Base-by-base conservation (phyloP, 2,113 vertebrate genomes). In the Lota lota region DNA sequence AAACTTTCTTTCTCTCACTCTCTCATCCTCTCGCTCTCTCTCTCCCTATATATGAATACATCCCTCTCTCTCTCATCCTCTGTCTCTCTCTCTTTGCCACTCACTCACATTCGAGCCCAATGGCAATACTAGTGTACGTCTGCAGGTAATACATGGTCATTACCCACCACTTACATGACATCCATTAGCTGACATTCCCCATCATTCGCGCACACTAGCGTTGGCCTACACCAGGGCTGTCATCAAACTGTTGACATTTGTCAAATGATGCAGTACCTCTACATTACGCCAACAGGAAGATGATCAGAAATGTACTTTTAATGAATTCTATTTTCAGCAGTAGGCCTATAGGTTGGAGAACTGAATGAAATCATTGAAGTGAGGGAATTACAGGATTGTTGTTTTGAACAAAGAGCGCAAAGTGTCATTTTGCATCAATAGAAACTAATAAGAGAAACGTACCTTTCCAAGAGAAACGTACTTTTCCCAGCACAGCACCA, bases 221-320 rank as follows among this genome's bases (percentile, higher is more conserved):
- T 28, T 28, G 28, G 28, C 28, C 28, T 5, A 28, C 28, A 5
- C 28, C 2, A 28, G 4, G 74, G 74, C 73, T 24, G 63, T 63
- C 67, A 71, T 83, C 40, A 40, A 66, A 47, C 47, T 1, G 21
- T n/a, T 63, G 71, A 78, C 21, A 61, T 58, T 61, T 24, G 28
- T 28, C 28, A 28, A 28, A 5, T 57, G 54, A 54, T 17, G 14
- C 54, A 57, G 17, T 57, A 10, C 15, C 20, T 19, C 5, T 22
- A 14, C 54, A 56, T 66, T 28, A 66, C 19, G 53, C 22, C 24
- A 10, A 58, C 19, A 19, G 7, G 40, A 68, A 68, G 28, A 47
- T 20, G 22, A 59, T 5, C 22, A 53, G 28, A 28, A 47, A 47
- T 47, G 6, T 47, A 11, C 1, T 12, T 12, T 47, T 7, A 4